Evolutionary conservation across 2,888 invertebrate species (phyloP).

Genomic region (Calameuta pallipes): DNA sequence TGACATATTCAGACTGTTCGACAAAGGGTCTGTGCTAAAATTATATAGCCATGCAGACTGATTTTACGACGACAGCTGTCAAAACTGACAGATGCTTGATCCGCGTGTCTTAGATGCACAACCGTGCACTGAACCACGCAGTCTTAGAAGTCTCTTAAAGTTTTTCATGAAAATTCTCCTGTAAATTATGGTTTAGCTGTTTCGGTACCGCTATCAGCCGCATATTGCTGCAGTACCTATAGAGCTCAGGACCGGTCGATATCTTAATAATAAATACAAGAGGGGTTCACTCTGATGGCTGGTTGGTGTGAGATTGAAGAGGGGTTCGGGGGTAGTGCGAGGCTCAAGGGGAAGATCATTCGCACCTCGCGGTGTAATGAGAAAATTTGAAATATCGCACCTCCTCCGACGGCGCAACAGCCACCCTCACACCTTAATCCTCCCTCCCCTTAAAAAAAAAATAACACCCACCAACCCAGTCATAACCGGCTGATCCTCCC

Average conservation of each 20-base stretch:
- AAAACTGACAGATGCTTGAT: background rate
- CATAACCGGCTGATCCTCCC: constrained; percentile 59
- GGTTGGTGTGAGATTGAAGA: constrained; percentile 63
- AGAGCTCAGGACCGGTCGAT: constrained; percentile 61
- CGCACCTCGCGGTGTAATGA: constrained; percentile 65
- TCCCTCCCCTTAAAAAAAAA: constrained; percentile 35
- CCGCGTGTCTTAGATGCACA: background rate
- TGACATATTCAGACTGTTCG: constrained; percentile 9
- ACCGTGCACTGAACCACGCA: background rate
- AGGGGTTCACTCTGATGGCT: constrained; percentile 60
- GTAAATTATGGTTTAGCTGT: background rate
- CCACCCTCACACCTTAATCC: constrained; percentile 17
- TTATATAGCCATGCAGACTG: too few species aligned
- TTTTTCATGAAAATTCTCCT: background rate
- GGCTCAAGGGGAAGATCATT: constrained; percentile 53
- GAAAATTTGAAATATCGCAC: constrained; percentile 66
- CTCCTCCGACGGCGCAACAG: constrained; percentile 25
- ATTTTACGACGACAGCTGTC: background rate
- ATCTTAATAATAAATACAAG: constrained; percentile 66
- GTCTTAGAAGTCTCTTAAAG: background rate
- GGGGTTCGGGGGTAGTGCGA: constrained; percentile 40
- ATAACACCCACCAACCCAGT: constrained; percentile 53
- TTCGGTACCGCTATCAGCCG: constrained; percentile 28
- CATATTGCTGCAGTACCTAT: constrained; percentile 45
- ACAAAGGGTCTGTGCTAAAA: background rate